Conservation (phyloP, 2,113 vertebrate genomes). For the Pagrus major region DNA sequence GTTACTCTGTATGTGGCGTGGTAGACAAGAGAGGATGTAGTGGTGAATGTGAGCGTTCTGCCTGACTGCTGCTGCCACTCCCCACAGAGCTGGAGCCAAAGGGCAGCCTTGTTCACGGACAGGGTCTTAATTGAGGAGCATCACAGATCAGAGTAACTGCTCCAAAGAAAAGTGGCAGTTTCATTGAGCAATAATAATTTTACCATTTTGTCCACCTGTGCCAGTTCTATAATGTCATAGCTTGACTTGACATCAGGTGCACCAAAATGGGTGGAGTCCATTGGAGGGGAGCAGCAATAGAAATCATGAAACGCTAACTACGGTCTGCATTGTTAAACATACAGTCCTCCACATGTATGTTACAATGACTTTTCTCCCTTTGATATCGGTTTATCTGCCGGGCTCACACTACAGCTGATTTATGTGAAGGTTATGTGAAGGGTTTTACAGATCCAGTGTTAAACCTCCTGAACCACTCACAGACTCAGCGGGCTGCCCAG, state of each 20-base stretch:
- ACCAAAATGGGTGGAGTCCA: neutral
- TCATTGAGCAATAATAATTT: slow-evolving; percentile 13
- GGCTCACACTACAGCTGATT: too few species aligned
- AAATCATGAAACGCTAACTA: neutral
- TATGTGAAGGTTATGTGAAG: too few species aligned
- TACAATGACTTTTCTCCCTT: neutral
- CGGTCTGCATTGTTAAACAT: too few species aligned
- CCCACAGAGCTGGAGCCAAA: slow-evolving; percentile 23
- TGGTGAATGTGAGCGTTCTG: slow-evolving; percentile 20
- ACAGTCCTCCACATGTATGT: too few species aligned
- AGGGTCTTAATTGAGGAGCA: slow-evolving; percentile 38
- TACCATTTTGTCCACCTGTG: neutral
- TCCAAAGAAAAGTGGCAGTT: neutral
- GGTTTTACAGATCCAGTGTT: too few species aligned
- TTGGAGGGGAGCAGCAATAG: neutral
- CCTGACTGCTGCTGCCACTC: slow-evolving; percentile 2
- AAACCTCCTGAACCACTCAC: too few species aligned
- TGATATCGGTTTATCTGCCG: neutral
- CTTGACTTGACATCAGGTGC: neutral
- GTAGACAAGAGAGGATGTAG: slow-evolving; percentile 24
- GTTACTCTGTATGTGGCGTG: slow-evolving; percentile 21
- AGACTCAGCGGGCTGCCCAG: too few species aligned
- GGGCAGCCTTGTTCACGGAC: slow-evolving; percentile 37
- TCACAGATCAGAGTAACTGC: slow-evolving; percentile 35
- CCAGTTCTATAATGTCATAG: neutral